A percentile compares a stretch with the other conserved stretches of the same genome.
Evolutionary conservation across 2,888 invertebrate genomes (phyloP).

Genomic region (Mantis religiosa): DNA sequence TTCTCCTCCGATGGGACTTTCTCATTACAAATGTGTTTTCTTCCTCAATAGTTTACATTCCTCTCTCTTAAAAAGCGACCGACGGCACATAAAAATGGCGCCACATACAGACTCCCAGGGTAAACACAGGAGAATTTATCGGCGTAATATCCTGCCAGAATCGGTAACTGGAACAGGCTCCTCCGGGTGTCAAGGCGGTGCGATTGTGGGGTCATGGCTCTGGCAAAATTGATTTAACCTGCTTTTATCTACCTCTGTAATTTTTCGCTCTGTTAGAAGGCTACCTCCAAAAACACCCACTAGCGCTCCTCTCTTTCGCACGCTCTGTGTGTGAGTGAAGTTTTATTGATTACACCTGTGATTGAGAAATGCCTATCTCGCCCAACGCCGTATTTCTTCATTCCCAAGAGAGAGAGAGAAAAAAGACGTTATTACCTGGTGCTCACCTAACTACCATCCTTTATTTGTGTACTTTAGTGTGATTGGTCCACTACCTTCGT

Average conservation of each 20-base stretch:
- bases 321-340: no score
- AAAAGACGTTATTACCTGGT: background rate
- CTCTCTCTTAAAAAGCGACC: background rate
- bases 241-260: background rate
- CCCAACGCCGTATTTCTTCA: background rate
- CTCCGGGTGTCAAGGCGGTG: background rate
- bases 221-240: background rate
- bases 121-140: background rate
- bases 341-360: background rate
- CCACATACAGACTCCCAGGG: background rate
- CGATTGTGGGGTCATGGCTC: background rate
- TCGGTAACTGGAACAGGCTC: background rate
- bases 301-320: background rate
- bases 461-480: no score
- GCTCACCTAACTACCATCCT: background rate
- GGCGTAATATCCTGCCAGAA: background rate
- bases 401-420: background rate
- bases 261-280: background rate
- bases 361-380: background rate
- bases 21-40: background rate
- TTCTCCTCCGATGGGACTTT: no score
- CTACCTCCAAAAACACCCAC: background rate
- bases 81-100: background rate
- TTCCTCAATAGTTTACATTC: background rate
- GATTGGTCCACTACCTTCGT: no score